Evolutionary conservation across 2,113 vertebrate genomes (phyloP).

Genomic region (Tiliqua scincoides): DNA sequence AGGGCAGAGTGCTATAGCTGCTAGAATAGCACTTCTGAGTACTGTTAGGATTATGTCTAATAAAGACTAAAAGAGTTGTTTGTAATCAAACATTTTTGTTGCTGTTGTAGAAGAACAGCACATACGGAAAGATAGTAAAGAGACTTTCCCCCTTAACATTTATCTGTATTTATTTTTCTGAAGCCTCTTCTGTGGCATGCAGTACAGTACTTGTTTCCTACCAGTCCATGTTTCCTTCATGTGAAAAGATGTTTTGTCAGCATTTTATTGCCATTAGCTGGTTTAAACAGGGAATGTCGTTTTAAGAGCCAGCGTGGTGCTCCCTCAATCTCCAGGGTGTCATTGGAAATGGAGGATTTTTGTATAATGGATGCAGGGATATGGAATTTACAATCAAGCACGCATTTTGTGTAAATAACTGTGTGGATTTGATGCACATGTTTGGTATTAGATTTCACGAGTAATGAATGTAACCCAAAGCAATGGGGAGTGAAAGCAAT

Average conservation of each 20-base stretch:
- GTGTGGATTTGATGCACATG: not conserved
- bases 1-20: too few species aligned
- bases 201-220: conserved; percentile 24
- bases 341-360: not conserved
- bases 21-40: too few species aligned
- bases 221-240: conserved; percentile 28
- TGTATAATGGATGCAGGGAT: not conserved
- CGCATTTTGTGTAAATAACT: conserved; percentile 34
- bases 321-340: conserved; percentile 26
- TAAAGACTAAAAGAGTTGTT: too few species aligned
- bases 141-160: conserved; percentile 27
- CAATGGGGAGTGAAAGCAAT: conserved; percentile 2
- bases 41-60: too few species aligned
- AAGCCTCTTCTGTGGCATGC: not conserved
- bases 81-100: too few species aligned
- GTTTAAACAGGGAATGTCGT: conserved; percentile 10
- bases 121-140: not conserved
- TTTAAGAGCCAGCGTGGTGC: not conserved
- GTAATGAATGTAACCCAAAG: conserved; percentile 38
- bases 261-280: conserved; percentile 22
- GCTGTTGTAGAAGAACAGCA: too few species aligned
- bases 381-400: conserved; percentile 2
- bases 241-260: conserved; percentile 11
- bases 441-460: conserved; percentile 19
- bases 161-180: conserved; percentile 20